Conservation (phyloP, 2,113 vertebrate genomes). For the Strix uralensis region DNA sequence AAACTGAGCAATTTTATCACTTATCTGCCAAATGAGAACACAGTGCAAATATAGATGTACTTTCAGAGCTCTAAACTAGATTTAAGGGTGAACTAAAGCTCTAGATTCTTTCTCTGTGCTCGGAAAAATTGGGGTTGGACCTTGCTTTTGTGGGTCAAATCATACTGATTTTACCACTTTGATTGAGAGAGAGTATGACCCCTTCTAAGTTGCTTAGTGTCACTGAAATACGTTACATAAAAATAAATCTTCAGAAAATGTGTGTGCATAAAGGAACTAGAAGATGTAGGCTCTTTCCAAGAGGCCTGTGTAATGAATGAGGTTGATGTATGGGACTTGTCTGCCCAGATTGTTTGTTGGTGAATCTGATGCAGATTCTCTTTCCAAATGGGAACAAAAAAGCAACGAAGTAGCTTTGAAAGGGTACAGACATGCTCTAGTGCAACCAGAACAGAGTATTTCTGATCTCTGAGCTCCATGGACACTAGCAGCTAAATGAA, state of each 20-base stretch:
- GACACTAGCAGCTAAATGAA: not conserved
- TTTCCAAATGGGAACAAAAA: not conserved
- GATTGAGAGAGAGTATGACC: not conserved
- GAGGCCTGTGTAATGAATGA: not conserved
- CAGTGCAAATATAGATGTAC: constrained; percentile 35
- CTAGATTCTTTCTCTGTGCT: not conserved
- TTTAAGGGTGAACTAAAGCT: not conserved
- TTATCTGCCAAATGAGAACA: constrained; percentile 5
- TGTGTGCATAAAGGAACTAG: not conserved
- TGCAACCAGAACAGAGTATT: not conserved
- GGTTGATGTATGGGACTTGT: not conserved
- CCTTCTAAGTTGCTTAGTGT: not conserved
- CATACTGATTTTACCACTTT: not conserved
- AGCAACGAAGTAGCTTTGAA: not conserved
- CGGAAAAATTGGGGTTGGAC: not conserved
- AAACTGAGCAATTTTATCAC: not conserved
- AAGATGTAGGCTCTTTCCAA: not conserved
- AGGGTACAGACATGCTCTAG: not conserved
- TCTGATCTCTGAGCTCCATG: not conserved
- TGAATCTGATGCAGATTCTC: not conserved
- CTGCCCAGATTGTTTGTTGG: not conserved
- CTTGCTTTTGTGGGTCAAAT: not conserved
- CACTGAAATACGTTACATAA: not conserved
- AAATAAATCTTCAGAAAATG: not conserved
- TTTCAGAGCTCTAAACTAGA: constrained; percentile 12